These are phyloP conservation scores for Ianthella basta DNA, from an alignment of 37 sponge, comb jelly and placozoan genomes.

Conservation along the genomic window DNA sequence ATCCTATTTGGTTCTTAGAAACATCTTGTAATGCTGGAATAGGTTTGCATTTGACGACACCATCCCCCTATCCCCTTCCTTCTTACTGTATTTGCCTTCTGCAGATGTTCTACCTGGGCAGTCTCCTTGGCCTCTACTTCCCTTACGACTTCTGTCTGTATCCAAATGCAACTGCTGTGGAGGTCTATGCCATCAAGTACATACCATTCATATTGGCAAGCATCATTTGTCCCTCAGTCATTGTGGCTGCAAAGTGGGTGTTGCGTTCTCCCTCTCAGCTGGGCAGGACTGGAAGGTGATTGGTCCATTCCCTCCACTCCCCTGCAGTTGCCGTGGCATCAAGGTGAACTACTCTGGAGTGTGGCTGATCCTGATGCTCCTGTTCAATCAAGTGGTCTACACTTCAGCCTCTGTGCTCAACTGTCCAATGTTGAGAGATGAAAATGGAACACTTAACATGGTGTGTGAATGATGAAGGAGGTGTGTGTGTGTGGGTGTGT, in stretches of 20 bases:
- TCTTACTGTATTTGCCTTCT: not conserved
- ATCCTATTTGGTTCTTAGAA: too few relatives aligned
- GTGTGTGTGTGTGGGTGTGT: constrained; percentile 18
- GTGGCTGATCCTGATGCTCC: constrained; percentile 58
- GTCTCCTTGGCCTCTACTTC: constrained; percentile 70
- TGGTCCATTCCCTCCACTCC: not conserved
- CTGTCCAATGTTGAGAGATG: constrained; percentile 53
- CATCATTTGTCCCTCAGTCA: constrained; percentile 26
- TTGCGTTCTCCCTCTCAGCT: not conserved
- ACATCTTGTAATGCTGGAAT: too few relatives aligned
- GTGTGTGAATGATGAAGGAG: not conserved
- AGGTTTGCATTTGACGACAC: too few relatives aligned
- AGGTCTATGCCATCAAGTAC: constrained; percentile 63
- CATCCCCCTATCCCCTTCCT: too few relatives aligned
- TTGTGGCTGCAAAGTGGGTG: constrained; percentile 38
- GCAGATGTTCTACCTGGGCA: constrained; percentile 69
- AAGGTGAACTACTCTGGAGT: constrained; percentile 25
- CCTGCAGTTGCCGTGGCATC: not conserved
- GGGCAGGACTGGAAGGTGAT: not conserved
- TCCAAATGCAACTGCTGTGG: constrained; percentile 45
- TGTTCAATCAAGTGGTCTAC: constrained; percentile 60
- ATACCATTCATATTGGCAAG: constrained; percentile 49
- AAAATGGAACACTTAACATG: not conserved
- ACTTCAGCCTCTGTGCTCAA: constrained; percentile 66
- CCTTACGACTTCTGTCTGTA: constrained; percentile 86